Percentiles rank a stretch among this genome's conserved stretches.
phyloP scores from a whole-genome alignment of 2,797 vertebrate genomes.

The Eulemur albifrons region DNA sequence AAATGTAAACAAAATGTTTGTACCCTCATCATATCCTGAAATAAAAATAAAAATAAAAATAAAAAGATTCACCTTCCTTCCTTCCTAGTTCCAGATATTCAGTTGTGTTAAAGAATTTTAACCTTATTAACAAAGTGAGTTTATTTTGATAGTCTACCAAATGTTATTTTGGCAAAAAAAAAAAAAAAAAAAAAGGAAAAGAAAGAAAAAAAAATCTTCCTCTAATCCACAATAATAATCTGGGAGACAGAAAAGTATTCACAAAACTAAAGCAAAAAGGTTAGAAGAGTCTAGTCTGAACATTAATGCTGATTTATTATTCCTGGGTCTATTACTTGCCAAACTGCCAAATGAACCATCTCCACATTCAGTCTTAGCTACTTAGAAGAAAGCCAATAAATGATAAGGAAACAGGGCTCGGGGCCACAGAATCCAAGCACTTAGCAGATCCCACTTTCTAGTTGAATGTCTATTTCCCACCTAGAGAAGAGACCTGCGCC shows the following conservation, averaged over 20 bases:
- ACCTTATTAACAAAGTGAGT: neutral
- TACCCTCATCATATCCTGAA: no score
- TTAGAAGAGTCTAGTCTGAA: conserved; percentile 6
- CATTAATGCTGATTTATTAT: neutral
- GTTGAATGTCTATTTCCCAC: neutral
- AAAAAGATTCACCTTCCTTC: neutral
- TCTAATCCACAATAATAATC: neutral
- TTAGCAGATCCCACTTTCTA: neutral
- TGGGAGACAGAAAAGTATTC: neutral
- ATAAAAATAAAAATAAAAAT: no score
- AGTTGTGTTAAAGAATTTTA: neutral
- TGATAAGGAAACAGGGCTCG: neutral
- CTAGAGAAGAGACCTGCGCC: neutral
- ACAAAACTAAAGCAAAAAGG: neutral
- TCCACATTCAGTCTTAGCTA: neutral
- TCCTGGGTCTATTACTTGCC: neutral
- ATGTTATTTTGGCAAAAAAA: neutral
- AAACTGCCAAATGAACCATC: neutral
- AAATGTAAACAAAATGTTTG: no score
- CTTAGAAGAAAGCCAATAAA: neutral
- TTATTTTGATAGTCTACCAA: conserved; percentile 32
- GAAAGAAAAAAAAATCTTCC: neutral
- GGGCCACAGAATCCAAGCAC: neutral
- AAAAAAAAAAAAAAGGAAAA: neutral
- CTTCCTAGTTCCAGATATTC: neutral